Base-by-base conservation (phyloP, 2,113 vertebrate species). In the Heloderma charlesbogerti region DNA sequence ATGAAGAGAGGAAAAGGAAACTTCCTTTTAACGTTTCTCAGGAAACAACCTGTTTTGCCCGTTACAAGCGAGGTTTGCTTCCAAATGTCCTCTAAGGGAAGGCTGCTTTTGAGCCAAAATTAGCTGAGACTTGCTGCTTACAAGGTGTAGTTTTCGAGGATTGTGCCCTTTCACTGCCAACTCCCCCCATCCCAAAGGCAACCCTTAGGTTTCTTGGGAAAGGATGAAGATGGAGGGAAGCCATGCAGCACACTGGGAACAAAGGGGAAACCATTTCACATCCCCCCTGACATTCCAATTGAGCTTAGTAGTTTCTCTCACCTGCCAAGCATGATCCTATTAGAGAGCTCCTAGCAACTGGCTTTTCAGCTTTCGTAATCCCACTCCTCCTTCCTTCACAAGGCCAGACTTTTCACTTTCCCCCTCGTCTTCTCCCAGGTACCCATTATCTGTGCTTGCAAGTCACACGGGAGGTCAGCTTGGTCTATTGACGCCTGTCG, bases 201-300 rank as follows among this genome's bases (percentile, higher is more conserved):
- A 84, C 13, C 37, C 5, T 45, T 4, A 15, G 37, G 37, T 43
- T 6, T n/a, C 69, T 57, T 75, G 84, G 67, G 67, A 86, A 71
- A 86, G 45, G 0, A 5, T 40, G 54, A 6, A 0, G 0, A 57
- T 51, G 67, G 1, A 43, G 20, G 9, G 18, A 60, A 69, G 78
- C 78, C 43, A n/a, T 9, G 29, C 31, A 45, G n/a, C 37, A 72
- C 6, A 6, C 6, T 0, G 63, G 34, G n/a, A 87, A 51, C 0
- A n/a, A 57, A 43, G 3, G 27, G 10, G 72, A 54, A 27, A 10
- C n/a, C 1, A 27, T 43, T 67, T 82, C 72, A 3, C n/a, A 74
- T n/a, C 25, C 3, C 34, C 2, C 22, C 37, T 1, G 7, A 6
- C 12, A n/a, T 51, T 78, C 87, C 74, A 54, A 51, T 40, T 67